Conservation (phyloP, 2,888 invertebrate species). For the Nomada hirtipes region DNA sequence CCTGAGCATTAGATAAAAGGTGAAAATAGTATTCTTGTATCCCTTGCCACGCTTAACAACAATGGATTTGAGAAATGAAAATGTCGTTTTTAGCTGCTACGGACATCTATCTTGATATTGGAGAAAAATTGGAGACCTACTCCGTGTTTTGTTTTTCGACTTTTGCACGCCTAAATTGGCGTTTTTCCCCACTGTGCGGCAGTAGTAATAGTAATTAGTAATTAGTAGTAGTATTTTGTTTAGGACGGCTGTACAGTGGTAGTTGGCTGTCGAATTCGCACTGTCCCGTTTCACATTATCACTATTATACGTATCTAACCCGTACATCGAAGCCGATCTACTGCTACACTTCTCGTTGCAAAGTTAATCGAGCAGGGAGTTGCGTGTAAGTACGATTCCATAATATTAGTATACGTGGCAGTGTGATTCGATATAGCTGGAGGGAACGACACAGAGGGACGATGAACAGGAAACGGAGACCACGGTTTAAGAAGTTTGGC, state of each 20-base stretch:
- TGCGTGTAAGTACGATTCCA: slow-evolving; percentile 38
- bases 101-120: too few species aligned
- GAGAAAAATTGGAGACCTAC: too few species aligned
- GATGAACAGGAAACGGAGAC: not conserved
- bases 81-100: too few species aligned
- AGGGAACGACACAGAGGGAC: not conserved
- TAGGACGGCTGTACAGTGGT: slow-evolving; percentile 64
- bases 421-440: slow-evolving; percentile 23
- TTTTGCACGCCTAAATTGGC: too few species aligned
- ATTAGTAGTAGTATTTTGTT: slow-evolving; percentile 59
- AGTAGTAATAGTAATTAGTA: slow-evolving; percentile 51
- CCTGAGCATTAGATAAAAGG: too few species aligned
- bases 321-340: slow-evolving; percentile 18
- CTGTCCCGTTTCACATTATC: slow-evolving; percentile 29
- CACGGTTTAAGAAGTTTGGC: not conserved
- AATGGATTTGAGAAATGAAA: too few species aligned
- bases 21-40: too few species aligned
- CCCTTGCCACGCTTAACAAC: too few species aligned
- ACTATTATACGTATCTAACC: slow-evolving; percentile 17
- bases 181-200: too few species aligned
- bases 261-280: slow-evolving; percentile 65
- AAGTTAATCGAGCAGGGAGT: slow-evolving; percentile 55
- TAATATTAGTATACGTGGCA: slow-evolving; percentile 25
- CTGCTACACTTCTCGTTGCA: slow-evolving; percentile 37
- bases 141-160: too few species aligned